Base-by-base conservation (phyloP, 1,140 invertebrate genomes). In the Caerostris extrusa region DNA sequence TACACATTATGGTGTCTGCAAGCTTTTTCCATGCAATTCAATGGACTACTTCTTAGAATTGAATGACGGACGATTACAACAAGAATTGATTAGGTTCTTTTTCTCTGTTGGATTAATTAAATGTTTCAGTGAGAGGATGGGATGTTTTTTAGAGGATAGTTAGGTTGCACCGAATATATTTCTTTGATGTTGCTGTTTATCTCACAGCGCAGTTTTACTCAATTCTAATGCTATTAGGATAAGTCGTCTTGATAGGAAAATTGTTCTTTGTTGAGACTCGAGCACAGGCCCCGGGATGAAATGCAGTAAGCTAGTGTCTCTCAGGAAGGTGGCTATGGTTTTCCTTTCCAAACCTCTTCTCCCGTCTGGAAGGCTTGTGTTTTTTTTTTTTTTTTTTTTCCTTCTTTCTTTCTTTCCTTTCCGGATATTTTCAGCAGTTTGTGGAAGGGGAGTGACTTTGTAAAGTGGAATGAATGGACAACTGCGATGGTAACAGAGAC, bases 201-300 rank as follows among this genome's bases (percentile, higher is more conserved):
- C 88, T 90, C 34, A 69, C 67, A 71, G 17, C 57, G 55, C 67
- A 56, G 88, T 17, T n/a, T 34, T 56, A 90, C 61, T 71, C 64
- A 57, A 10, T 55, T 90, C 88, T 90, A 90, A 90, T 55, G 88
- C 61, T 90, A 90, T 90, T 90, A 90, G 69, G 88, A 90, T 90
- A 90, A 90, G 88, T 69, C 88, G 61, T 56, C 88, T 71, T 90
- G 88, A 90, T 90, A 69, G 67, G 55, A 10, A 71, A 90, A 64
- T 69, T 90, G 88, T 71, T 90, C 56, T 69, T 90, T 71, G 64
- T 90, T 90, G 14, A 3, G 10, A 50, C 17, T 58, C 6, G 17
- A 3, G 17, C 55, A 85, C 14, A 58, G 57, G 55, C 55, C 19
- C 55, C 57, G 17, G 82, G 55, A 56, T 57, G 58, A 85, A 19